Evolutionary conservation across 2,888 invertebrate species (phyloP), one percentile per base, ranked within the genome.

Genomic region (Leucophenga montana): DNA sequence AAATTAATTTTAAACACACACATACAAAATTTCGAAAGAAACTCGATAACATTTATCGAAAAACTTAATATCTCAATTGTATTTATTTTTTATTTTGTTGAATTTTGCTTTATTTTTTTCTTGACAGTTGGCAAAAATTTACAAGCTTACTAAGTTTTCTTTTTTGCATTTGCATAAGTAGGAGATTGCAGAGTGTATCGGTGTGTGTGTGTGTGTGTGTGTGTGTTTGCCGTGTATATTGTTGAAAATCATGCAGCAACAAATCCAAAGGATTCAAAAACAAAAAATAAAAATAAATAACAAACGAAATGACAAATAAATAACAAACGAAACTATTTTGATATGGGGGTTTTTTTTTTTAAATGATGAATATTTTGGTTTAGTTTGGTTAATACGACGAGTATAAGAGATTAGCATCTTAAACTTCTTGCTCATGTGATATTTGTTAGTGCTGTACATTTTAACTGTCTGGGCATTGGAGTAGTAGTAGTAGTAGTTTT

Each of bases 311-410:
- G 31, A 50, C 20, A 48, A 64, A 66, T 16, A 53, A 22, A 13
- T 8, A 13, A 57, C 44, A 39, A 33, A 8, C 14, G 20, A 67
- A 46, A 46, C 48, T 53, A 53, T 44, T 39, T 39, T 48, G 62
- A 66, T 33, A 57, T 57, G 66, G 61, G 50, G 16, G 14, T 66
- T 56, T 71, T 68, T 48, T 27, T 57, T 20, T 57, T n/a, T 8
- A 50, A n/a, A n/a, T 18, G 20, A 33, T 33, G 16, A 50, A 5
- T 18, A 18, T 6, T 56, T 44, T 56, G 6, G 14, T 66, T 22
- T 53, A n/a, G 22, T 20, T 39, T 8, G 2, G 53, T 68, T 68
- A 39, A 62, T 39, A 20, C 46, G 48, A 18, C 14, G 18, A 33
- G 31, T 13, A 65, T 46, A 9, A 64, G 33, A n/a, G 8, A 33